Evolutionary conservation across 2,113 vertebrate species (phyloP).

Genomic region (Ctenomys sociabilis): DNA sequence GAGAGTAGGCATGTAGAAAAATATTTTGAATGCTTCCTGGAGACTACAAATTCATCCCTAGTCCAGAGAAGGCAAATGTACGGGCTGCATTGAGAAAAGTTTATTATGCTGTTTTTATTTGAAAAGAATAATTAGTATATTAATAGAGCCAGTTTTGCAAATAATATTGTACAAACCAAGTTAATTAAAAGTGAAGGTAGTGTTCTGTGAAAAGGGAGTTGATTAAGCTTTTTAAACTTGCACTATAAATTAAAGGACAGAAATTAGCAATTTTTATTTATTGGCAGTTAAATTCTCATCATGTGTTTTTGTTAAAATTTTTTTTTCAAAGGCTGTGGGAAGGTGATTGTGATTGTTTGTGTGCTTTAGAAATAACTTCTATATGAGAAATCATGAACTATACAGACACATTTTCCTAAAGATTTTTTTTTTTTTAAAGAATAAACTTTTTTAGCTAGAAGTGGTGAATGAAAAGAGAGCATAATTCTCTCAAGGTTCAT

Average conservation of each 20-base stretch:
- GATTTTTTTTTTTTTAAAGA: not conserved
- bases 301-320: not conserved
- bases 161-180: constrained; percentile 13
- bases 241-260: not conserved
- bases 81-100: not conserved
- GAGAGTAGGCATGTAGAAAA: constrained; percentile 19
- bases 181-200: constrained; percentile 19
- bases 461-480: not conserved
- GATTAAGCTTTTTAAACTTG: not conserved
- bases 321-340: not conserved
- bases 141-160: constrained; percentile 2
- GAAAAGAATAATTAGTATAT: not conserved
- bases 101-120: constrained; percentile 10
- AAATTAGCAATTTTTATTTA: constrained; percentile 13
- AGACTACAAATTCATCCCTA: not conserved
- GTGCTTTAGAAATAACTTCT: not conserved
- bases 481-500: not conserved
- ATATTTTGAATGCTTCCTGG: not conserved
- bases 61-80: not conserved
- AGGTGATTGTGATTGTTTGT: not conserved
- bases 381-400: not conserved
- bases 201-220: constrained; percentile 6
- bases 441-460: not conserved
- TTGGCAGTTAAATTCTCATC: not conserved
- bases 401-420: not conserved